Evolutionary conservation across 2,113 vertebrate species (phyloP).

Genomic region (Falco punctatus): DNA sequence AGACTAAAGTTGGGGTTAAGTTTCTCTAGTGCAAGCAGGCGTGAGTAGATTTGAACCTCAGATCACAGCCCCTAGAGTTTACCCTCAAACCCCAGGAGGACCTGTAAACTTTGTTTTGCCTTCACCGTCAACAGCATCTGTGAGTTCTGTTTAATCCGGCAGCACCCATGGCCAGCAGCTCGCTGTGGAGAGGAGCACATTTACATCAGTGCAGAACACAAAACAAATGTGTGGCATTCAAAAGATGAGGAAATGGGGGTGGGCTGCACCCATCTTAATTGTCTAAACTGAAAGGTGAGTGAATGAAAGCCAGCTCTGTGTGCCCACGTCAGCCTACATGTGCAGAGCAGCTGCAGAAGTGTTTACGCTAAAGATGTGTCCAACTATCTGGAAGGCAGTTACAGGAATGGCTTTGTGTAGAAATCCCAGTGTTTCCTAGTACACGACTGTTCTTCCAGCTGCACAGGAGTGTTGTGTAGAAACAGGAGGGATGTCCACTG

Average conservation of each 20-base stretch:
- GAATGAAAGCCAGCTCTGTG: constrained; percentile 42
- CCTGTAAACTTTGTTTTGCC: constrained; percentile 17
- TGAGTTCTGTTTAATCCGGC: neutral
- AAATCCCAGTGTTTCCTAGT: neutral
- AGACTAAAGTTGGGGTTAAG: constrained; percentile 42
- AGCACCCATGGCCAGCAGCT: neutral
- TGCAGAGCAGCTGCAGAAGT: constrained; percentile 52
- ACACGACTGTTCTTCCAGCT: neutral
- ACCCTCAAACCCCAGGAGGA: constrained; percentile 18
- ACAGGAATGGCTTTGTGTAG: neutral
- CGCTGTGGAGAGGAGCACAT: neutral
- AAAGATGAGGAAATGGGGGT: neutral
- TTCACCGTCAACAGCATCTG: neutral
- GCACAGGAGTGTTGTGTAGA: constrained; percentile 8
- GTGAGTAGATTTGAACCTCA: constrained; percentile 4
- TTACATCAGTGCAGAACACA: constrained; percentile 49
- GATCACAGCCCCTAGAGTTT: constrained; percentile 16
- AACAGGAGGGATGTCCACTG: neutral
- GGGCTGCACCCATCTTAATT: constrained; percentile 32
- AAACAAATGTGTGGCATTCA: constrained; percentile 18
- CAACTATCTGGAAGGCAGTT: constrained; percentile 43
- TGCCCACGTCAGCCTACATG: neutral
- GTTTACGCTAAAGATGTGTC: constrained; percentile 46
- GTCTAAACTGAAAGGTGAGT: constrained; percentile 61
- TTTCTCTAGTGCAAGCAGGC: constrained; percentile 52